Percentiles rank a stretch among this genome's conserved stretches.
These are phyloP conservation scores for Montifringilla adamsi DNA, from an alignment of 2,113 vertebrate genomes.

Conservation along the genomic window DNA sequence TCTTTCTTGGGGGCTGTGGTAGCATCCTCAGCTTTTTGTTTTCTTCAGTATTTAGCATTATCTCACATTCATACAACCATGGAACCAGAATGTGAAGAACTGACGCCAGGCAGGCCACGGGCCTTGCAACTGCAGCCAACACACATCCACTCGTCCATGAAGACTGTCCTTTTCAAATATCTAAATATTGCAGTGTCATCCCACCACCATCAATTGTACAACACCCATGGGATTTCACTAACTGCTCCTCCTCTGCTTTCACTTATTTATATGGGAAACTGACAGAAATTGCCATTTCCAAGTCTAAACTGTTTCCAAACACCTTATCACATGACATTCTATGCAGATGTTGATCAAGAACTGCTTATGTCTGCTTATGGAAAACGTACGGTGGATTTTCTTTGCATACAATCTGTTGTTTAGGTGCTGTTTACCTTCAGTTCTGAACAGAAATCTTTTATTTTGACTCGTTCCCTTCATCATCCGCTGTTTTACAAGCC, in stretches of 20 bases:
- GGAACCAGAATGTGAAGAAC: background rate
- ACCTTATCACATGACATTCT: background rate
- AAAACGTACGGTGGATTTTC: background rate
- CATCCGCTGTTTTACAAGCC: background rate
- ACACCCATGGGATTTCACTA: background rate
- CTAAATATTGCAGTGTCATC: background rate
- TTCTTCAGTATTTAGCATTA: background rate
- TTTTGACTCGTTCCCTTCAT: background rate
- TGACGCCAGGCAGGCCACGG: background rate
- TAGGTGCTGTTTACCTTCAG: background rate
- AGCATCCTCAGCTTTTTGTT: background rate
- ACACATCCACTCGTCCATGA: accelerated
- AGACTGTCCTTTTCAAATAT: background rate
- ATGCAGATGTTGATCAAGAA: background rate
- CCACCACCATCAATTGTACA: background rate
- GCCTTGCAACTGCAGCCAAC: accelerated
- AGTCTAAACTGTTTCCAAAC: background rate
- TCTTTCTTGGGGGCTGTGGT: background rate
- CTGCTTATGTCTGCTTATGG: background rate
- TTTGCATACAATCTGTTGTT: background rate
- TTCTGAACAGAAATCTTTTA: background rate
- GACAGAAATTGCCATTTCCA: background rate
- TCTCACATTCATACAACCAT: background rate
- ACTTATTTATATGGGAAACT: background rate
- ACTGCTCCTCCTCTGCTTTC: background rate